Conservation (phyloP, 1,140 invertebrate species). For the Eciton burchellii region DNA sequence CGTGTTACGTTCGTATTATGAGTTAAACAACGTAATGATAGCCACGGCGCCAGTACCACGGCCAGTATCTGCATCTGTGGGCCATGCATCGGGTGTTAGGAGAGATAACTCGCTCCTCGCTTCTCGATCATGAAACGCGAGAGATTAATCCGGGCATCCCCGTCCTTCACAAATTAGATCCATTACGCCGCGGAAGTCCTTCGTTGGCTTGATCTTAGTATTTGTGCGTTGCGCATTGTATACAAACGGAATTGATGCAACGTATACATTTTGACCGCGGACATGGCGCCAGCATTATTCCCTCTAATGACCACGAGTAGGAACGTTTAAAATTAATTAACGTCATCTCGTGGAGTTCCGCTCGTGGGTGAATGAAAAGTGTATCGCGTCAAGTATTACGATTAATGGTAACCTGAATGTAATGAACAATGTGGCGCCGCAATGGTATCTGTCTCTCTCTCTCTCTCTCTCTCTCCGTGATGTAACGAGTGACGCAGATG, state of each 20-base stretch:
- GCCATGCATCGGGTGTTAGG: conserved; percentile 72
- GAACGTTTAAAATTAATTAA: conserved; percentile 39
- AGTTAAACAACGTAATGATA: conserved; percentile 81
- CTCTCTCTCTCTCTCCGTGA: too few relatives aligned
- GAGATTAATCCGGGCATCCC: neutral
- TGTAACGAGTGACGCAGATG: conserved; percentile 4
- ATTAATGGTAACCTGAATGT: conserved; percentile 38
- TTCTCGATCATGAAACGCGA: too few relatives aligned
- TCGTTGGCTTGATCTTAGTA: neutral
- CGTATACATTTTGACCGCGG: conserved; percentile 17
- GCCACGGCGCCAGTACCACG: conserved; percentile 78
- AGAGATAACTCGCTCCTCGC: too few relatives aligned
- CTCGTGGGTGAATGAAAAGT: neutral
- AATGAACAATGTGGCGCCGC: conserved; percentile 32
- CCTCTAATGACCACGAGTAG: neutral
- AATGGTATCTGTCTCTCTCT: neutral
- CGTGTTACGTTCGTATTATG: conserved; percentile 76
- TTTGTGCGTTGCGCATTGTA: neutral
- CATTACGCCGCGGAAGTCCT: neutral
- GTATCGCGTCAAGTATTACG: conserved; percentile 18
- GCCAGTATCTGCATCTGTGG: conserved; percentile 70
- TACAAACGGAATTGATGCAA: neutral
- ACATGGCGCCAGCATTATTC: neutral
- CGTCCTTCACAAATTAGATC: neutral
- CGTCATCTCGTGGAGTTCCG: conserved; percentile 42